Percentiles rank a stretch among this genome's conserved stretches.
Conservation (phyloP, 2,888 invertebrate species). For the Mystacides longicornis region DNA sequence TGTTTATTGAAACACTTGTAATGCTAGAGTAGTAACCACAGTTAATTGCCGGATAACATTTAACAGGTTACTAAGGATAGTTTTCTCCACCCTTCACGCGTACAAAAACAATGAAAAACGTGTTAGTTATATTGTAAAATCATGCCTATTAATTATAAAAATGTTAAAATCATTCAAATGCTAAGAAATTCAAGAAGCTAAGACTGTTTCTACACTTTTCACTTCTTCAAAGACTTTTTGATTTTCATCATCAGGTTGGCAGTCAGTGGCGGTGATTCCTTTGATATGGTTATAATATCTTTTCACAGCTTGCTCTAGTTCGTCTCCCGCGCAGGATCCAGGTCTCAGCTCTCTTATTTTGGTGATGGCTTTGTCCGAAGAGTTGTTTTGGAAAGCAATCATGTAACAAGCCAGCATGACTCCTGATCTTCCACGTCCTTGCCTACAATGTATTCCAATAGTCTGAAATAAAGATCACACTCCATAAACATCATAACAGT, state of each 20-base stretch:
- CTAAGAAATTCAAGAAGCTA: slow-evolving; percentile 5
- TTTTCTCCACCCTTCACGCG: no score
- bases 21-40: no score
- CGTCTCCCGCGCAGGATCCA: slow-evolving; percentile 56
- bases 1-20: no score
- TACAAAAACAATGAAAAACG: no score
- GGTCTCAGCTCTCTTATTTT: slow-evolving; percentile 53
- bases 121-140: no score
- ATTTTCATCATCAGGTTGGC: background rate
- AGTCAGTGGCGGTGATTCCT: slow-evolving; percentile 28
- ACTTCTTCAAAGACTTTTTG: background rate
- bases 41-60: no score
- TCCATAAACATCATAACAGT: no score
- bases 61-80: no score
- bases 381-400: slow-evolving; percentile 51
- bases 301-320: slow-evolving; percentile 53
- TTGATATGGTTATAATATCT: slow-evolving; percentile 52
- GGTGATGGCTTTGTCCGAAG: slow-evolving; percentile 56
- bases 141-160: background rate
- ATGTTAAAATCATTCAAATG: background rate
- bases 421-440: slow-evolving; percentile 65
- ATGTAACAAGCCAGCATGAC: slow-evolving; percentile 68
- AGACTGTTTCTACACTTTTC: slow-evolving; percentile 3
- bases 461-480: slow-evolving; percentile 37
- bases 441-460: slow-evolving; percentile 62